Base-by-base conservation (phyloP, 2,113 vertebrate genomes). In the Parotia lawesii region DNA sequence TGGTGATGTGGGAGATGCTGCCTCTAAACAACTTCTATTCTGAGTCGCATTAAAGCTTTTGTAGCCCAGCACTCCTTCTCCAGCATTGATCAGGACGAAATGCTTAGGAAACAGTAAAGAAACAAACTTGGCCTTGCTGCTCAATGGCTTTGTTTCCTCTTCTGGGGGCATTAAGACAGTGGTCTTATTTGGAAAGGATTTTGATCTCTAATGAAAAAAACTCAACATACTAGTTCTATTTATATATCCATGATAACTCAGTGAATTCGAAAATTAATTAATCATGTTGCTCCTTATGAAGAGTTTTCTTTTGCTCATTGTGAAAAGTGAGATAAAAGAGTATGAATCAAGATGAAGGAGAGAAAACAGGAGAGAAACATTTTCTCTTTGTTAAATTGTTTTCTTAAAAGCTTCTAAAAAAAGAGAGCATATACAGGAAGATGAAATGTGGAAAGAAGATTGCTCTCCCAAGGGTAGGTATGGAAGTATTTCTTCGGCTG, bases 161-260 rank as follows among this genome's bases (percentile, higher is more conserved):
- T 73, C 40, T 61, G 31, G 5, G 64, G 4, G 15, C 3, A 11
- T 60, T 31, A 56, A 37, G 12, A n/a, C 27, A 29, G 2, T 11
- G 6, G 60, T 51, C 27, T 56, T 47, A 64, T 33, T 69, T 72
- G 40, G 29, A 92, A 76, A 51, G 6, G 0, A 35, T 85, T 82
- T 2, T 47, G 51, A 65, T 27, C 6, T 23, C 9, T 37, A 58
- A 57, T 24, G 5, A 37, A 62, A 58, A 65, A 50, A 22, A 0
- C 2, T 7, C 5, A 45, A 11, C 2, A 33, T 23, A 18, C 0
- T 48, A 25, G 1, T 38, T 15, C 9, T 56, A 7, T 7, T 76
- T 54, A 20, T 75, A 83, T 67, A n/a, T 66, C 2, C 8, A 17
- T 25, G 7, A 84, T 45, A 84, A 42, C 5, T n/a, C 13, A 15